Evolutionary conservation across 92 coral and sea anemone species (phyloP), one percentile per base, ranked within the genome.

Genomic region (Palythoa heliodiscus): DNA sequence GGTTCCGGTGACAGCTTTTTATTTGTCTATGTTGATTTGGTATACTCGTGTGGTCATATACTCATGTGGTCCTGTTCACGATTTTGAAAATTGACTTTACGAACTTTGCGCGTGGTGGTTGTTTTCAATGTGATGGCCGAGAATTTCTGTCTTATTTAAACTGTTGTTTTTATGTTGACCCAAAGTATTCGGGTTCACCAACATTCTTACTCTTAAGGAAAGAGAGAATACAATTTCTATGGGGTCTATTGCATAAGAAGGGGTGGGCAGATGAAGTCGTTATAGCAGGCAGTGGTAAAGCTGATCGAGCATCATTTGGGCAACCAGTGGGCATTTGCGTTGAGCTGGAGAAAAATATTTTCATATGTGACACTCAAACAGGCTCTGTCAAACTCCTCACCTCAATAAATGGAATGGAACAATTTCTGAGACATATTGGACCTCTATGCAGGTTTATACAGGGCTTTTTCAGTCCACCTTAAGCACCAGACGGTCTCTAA

Each of bases 241-340:
- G n/a, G n/a, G n/a, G n/a, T n/a, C n/a, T n/a, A 69, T 29, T 69
- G 73, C 50, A 82, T 82, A 82, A 83, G 71, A 71, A 40, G 55
- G 81, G 89, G 87, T 40, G 87, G 75, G 70, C 71, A 73, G 83
- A n/a, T n/a, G 85, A 77, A 73, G 35, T 89, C 79, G 74, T 89
- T 48, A 63, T 85, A 77, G 87, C 92, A 78, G 84, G 92, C 37
- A 86, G 73, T 40, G 89, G 87, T 71, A 89, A 67, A 83, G 92
- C 81, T 78, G 89, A 89, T 81, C 87, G 82, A 80, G 89, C 89
- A 82, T 55, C 92, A 40, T 90, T 90, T 77, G 88, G 85, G 86
- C 88, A 90, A 84, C 93, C 88, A 64, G 76, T 87, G 88, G 85
- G 93, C 90, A 82, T 86, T 47, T 86, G 92, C 87, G 73, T 83